Base-by-base conservation (phyloP, 2,888 invertebrate species). In the Ceratothoa steindachneri region DNA sequence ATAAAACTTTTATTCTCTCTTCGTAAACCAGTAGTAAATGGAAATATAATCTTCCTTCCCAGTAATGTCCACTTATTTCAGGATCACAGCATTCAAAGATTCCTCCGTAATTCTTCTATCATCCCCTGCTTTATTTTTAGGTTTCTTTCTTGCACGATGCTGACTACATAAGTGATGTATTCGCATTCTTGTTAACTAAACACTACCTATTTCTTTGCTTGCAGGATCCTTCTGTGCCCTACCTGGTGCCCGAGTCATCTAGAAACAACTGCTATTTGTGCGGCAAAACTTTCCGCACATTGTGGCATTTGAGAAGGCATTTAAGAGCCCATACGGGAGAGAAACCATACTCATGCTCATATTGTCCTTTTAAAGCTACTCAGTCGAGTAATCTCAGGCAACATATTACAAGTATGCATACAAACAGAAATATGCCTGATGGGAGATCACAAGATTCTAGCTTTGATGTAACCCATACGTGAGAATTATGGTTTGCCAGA, bases 261-360 rank as follows among this genome's bases (percentile, higher is more conserved):
- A 60, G 24, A 60, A 60, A 70, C 31, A 31, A 30, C 2, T 70
- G 70, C 22, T 55, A 24, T 12, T 22, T 64, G 1, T 70, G 70
- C 31, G 60, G 64, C 19, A 70, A 70, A 31, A 30, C 30, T 55
- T 70, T 70, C 60, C 30, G 30, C 30, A 30, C 64, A 28, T 27
- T 30, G 12, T 60, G 64, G 64, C 60, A 70, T 29, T 22, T 70
- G 30, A 30, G 64, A 15, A 55, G 70, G 1, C 70, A 70, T 27
- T 27, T 70, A 15, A 29, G 70, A 30, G 41, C 64, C 30, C 70
- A 70, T 19, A 70, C 70, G 22, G 70, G 70, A 4, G 70, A 70
- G 19, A 51, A 52, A 28, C 70, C 70, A 4, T 70, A 30, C 22
- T 15, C 28, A 7, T 70, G 70, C 28, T 30, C 70, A 2, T 24